Base-by-base conservation (phyloP, 1,140 invertebrate genomes). In the Atta cephalotes region DNA sequence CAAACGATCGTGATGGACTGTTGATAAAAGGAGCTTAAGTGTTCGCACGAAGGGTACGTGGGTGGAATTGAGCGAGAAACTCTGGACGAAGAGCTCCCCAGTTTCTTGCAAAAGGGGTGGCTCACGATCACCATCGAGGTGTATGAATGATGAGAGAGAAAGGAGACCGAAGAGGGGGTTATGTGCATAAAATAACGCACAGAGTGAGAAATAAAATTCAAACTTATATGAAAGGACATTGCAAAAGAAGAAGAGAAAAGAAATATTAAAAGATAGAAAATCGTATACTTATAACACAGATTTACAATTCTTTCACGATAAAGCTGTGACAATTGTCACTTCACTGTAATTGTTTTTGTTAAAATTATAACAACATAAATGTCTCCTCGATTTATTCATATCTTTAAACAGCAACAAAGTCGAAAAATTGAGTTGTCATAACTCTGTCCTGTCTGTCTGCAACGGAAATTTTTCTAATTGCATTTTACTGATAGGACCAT, bases 11-110 rank as follows among this genome's bases (percentile, higher is more conserved):
- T 72, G 78, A 87, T 81, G 79, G 39, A 70, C 85, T 87, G 85
- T 87, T 87, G 85, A 87, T 87, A 87, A 87, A 87, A 81, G 85
- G 85, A 87, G 71, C 68, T 72, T 71, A 28, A 28, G 18, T 51
- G 51, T 87, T 82, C 78, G 68, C 72, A 80, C 63, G 78, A 87
- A 86, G 51, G 51, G 65, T 78, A 71, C 4, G 49, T 45, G 31
- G 60, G 72, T 68, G 51, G 87, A 87, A 87, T 85, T 79, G 82
- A 79, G 49, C 74, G 31, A 87, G 85, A 84, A 28, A 68, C 66
- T 65, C 76, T 80, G 45, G 39, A 68, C 49, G 65, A 80, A 68
- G 78, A 81, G 49, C 53, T 58, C 12, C 49, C 35, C 65, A 31
- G 78, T 70, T 86, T 81, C 77, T 82, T 70, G 31, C 62, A 49